These are phyloP conservation scores for Tetanocera ferruginea DNA, from an alignment of 2,888 invertebrate genomes.

Conservation along the genomic window DNA sequence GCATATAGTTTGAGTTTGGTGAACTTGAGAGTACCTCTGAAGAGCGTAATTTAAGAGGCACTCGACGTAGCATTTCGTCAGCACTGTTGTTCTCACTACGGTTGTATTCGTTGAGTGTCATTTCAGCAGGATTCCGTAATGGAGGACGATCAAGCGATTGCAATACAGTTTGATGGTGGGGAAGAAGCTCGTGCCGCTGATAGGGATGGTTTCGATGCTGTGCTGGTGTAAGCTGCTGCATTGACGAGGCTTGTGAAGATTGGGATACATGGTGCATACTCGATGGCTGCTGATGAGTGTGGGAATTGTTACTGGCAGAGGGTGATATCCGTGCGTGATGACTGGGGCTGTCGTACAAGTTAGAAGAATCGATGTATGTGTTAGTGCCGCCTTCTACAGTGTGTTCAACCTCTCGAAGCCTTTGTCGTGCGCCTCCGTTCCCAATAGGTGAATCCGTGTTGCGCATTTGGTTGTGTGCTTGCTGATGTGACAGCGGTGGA, in stretches of 20 bases:
- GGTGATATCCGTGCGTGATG: conserved; percentile 22
- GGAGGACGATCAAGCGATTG: conserved; percentile 51
- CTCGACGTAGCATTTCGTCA: conserved; percentile 63
- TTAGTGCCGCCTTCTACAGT: conserved; percentile 22
- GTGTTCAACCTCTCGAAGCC: conserved; percentile 40
- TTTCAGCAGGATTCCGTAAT: conserved; percentile 65
- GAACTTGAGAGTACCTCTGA: conserved; percentile 57
- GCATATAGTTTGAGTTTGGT: conserved; percentile 53
- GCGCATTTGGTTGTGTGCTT: conserved; percentile 12
- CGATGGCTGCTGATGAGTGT: conserved; percentile 35
- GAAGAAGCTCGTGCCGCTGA: conserved; percentile 54
- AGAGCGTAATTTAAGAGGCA: conserved; percentile 64
- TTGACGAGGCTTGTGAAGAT: conserved; percentile 35
- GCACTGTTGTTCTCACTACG: conserved; percentile 58
- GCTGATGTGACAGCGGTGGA: conserved; percentile 45
- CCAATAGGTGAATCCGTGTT: conserved; percentile 35
- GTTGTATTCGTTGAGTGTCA: conserved; percentile 69
- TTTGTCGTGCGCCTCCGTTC: conserved; percentile 23
- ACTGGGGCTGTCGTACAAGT: conserved; percentile 21
- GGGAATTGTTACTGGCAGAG: conserved; percentile 34
- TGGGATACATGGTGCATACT: conserved; percentile 27
- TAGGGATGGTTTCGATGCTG: conserved; percentile 53
- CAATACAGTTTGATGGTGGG: conserved; percentile 52
- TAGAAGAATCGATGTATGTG: conserved; percentile 37
- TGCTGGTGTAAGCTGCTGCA: conserved; percentile 41